Conservation (phyloP, 2,113 vertebrate species). For the Trichechus manatus region DNA sequence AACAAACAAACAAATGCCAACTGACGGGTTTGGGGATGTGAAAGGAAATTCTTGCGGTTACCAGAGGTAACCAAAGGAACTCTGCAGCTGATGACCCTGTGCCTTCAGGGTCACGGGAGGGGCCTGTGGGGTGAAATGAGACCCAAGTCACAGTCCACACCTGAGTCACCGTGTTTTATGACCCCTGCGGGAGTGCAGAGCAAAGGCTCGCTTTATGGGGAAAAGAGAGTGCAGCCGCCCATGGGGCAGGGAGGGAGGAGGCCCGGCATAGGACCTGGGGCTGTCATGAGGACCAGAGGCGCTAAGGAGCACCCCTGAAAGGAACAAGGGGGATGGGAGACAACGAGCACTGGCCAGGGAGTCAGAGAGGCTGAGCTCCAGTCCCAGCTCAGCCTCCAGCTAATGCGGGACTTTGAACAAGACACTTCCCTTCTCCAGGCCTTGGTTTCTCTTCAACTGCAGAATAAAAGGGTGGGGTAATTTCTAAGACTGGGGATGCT, state of each 20-base stretch:
- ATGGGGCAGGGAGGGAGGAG: accelerated
- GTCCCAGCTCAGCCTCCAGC: background rate
- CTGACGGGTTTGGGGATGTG: no score
- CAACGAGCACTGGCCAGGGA: background rate
- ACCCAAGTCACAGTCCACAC: background rate
- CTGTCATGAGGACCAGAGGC: background rate
- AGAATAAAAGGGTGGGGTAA: background rate
- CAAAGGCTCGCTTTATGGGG: background rate
- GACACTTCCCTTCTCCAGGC: background rate
- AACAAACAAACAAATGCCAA: background rate
- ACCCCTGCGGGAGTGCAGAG: background rate
- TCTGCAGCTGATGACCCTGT: background rate
- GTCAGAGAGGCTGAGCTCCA: background rate
- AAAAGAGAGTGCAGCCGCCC: background rate
- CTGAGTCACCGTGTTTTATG: background rate
- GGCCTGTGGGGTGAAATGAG: background rate
- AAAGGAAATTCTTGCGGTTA: background rate
- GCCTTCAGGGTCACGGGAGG: accelerated
- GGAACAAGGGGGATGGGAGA: background rate
- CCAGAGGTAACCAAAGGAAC: background rate
- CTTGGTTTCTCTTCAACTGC: background rate
- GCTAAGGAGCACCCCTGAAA: background rate
- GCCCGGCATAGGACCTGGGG: accelerated
- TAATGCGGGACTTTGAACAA: background rate
- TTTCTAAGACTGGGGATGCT: accelerated